phyloP scores from a whole-genome alignment of 2,797 vertebrate genomes.

The Ctenopoma multispine region DNA sequence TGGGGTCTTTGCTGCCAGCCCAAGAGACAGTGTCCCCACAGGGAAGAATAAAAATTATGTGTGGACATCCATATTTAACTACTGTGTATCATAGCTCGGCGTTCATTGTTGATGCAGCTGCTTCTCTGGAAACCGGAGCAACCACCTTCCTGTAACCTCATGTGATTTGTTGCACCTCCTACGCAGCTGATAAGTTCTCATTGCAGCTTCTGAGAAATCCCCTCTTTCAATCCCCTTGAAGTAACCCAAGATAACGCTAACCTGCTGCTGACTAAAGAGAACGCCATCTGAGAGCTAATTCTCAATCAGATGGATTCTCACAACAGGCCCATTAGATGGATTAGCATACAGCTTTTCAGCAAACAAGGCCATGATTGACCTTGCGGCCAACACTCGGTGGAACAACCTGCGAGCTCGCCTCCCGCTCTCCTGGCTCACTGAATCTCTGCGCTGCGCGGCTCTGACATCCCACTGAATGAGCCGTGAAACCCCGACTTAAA shows the following conservation, averaged over 20 bases:
- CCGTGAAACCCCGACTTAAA: slow-evolving; percentile 16
- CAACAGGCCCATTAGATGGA: slow-evolving; percentile 56
- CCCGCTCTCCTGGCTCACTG: neutral
- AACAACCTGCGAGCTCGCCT: slow-evolving; percentile 25
- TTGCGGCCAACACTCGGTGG: slow-evolving; percentile 28
- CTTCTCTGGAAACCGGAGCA: slow-evolving; percentile 6
- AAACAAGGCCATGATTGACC: slow-evolving; percentile 60
- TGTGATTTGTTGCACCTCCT: slow-evolving; percentile 24
- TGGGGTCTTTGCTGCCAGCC: slow-evolving; percentile 30
- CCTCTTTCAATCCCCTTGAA: slow-evolving; percentile 41
- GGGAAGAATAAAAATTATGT: slow-evolving; percentile 43
- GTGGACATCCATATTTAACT: slow-evolving; percentile 25
- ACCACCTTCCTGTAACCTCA: slow-evolving; percentile 18
- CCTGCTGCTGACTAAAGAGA: slow-evolving; percentile 26
- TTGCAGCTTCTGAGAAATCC: slow-evolving; percentile 25
- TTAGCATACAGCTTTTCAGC: slow-evolving; percentile 57
- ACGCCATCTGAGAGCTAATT: slow-evolving; percentile 32
- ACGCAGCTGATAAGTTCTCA: slow-evolving; percentile 25
- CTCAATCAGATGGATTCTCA: slow-evolving; percentile 50
- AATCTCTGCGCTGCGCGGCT: neutral
- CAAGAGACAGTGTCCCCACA: slow-evolving; percentile 1
- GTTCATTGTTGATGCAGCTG: slow-evolving; percentile 23
- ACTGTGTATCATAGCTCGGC: neutral
- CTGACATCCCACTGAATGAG: slow-evolving; percentile 13
- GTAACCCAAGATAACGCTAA: slow-evolving; percentile 49